Base-by-base conservation (phyloP, 2,113 vertebrate genomes). In the Ophthalmolycus amberensis region DNA sequence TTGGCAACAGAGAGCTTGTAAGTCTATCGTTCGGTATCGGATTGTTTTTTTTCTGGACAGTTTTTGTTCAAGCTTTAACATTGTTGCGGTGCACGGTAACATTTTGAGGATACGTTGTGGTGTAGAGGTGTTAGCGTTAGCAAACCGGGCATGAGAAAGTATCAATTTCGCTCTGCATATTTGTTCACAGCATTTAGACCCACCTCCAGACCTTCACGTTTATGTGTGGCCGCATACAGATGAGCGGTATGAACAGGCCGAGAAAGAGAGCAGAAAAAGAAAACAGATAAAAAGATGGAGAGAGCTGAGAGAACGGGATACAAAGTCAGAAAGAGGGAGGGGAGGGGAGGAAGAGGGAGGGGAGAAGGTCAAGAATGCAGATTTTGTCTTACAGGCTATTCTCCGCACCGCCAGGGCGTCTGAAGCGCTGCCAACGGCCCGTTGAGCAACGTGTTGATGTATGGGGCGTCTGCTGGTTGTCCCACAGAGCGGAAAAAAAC, bases 361-460 rank as follows among this genome's bases (percentile, higher is more conserved):
- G 68, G 70, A 74, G 63, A 81, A 84, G 81, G 71, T 77, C 4
- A 77, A 18, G 89, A 88, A 87, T 77, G 87, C 67, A 56, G 69
- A 74, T 72, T 32, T 72, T 64, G 73, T 76, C 48, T 27, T 27
- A 38, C 42, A 3, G 62, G n/a, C 76, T 70, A 77, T 86, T 90
- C 89, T 88, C 72, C 6, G 40, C 16, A 52, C 0, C 89, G 29
- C 27, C 85, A 48, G 84, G 87, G 79, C 6, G 81, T 75, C 85
- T 7, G 70, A 72, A 71, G 60, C 5, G 83, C 85, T 83, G 85
- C 83, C 18, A 50, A 25, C 15, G 71, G 58, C 87, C 87, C 27
- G 76, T 78, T 69, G 89, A 81, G 85, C 79, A n/a, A 62, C 32
- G 16, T 92, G 89, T 90, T 92, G 85, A 92, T 82, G 84, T 83